Evolutionary conservation across 2,797 vertebrate species (phyloP), one percentile per base, ranked within the genome.

Genomic region (Cichlasoma orientale): DNA sequence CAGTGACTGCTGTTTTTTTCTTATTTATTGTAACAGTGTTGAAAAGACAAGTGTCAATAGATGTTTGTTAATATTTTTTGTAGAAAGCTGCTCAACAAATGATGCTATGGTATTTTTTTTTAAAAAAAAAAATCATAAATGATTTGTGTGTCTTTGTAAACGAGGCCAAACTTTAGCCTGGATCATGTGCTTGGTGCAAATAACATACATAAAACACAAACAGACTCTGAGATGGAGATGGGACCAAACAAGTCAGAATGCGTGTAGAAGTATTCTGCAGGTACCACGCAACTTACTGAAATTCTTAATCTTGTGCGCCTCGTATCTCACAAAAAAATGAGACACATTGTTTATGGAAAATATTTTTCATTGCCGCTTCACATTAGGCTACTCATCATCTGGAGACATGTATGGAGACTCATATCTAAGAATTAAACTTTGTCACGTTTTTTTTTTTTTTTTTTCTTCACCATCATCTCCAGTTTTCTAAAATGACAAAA

Each of bases 301-400:
- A 31, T 61, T 83, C 75, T 77, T 70, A 77, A 23, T 29, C 4
- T 77, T 44, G 38, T 71, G 71, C 72, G 61, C 57, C 61, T 53
- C 53, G 61, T 77, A 31, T 84, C 52, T 79, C 72, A 73, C 44
- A 66, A 70, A 72, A 74, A 41, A 79, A 74, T 79, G 57, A 70
- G 80, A 68, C 2, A 7, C 69, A 44, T 66, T 78, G n/a, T 53
- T 69, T 66, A 75, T 78, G 56, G n/a, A 72, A 23, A 53, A 72
- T 82, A 36, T 81, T 80, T 36, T 71, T 84, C 14, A 50, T 56
- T 25, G 68, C 44, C 2, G 0, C 72, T 21, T 78, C 8, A n/a
- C 25, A 18, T 71, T 74, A 33, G 41, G 13, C 3, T 47, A 58
- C 52, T 77, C 55, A 33, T 79, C 52, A 44, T 73, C 50, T 41